Base-by-base conservation (phyloP, 2,113 vertebrate genomes). In the Coturnix japonica region DNA sequence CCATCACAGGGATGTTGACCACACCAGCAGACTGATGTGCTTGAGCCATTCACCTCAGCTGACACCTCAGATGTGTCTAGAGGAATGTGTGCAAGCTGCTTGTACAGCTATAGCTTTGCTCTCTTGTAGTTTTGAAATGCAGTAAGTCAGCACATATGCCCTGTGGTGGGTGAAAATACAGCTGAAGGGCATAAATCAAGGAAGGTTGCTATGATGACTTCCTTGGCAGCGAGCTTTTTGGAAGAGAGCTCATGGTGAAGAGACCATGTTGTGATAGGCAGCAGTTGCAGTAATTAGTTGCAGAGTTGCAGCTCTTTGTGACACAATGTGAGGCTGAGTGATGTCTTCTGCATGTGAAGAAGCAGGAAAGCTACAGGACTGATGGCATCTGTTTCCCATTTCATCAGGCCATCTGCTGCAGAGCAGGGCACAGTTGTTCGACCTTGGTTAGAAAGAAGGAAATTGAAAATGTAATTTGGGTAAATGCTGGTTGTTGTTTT, bases 91-190 rank as follows among this genome's bases (percentile, higher is more conserved):
- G n/a, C n/a, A 35, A 57, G n/a, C 35, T 87, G 31, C 43, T 37
- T 71, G 33, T 21, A 3, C 5, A 17, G 61, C 22, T 51, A 39
- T 41, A 11, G 20, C 20, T 20, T 35, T 0, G 4, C 41, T 87
- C 0, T 0, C 15, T 18, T 57, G 57, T 59, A 15, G 17, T 33
- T 53, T 65, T 70, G 51, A 74, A 87, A 63, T 0, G 2, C 37
- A 67, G 41, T 46, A 30, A 30, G 33, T 71, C 47, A 54, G 25
- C 2, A 1, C 37, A 69, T 49, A 28, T 0, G 0, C 51, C 77
- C 33, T 46, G 30, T 35, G 31, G 18, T 2, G 2, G 77, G 73
- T 1, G 3, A 61, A 80, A 81, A 18, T 77, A 28, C 39, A 74
- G 26, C 30, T 66, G 47, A 54, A 69, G 31, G 18, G 13, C 15